Percentiles rank a stretch among this genome's conserved stretches.
These are phyloP conservation scores for Blera fallax DNA, from an alignment of 2,888 invertebrate species.

Conservation along the genomic window DNA sequence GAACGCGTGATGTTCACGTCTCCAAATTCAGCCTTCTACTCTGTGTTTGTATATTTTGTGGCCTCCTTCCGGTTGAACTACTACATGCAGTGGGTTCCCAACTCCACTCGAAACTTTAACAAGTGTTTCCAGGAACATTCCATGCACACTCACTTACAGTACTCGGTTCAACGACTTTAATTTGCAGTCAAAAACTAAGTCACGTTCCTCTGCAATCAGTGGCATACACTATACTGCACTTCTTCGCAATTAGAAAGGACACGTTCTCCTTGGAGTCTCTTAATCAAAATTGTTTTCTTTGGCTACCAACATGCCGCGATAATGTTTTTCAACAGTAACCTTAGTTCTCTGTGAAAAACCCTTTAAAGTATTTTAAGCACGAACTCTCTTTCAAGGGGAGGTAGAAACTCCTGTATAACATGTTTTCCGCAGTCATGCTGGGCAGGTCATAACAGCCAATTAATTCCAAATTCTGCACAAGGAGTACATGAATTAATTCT, in stretches of 20 bases:
- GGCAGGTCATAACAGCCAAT: constrained; percentile 43
- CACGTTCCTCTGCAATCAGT: constrained; percentile 63
- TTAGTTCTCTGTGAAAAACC: background rate
- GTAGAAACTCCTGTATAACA: background rate
- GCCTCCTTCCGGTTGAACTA: no score
- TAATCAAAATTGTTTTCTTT: constrained; percentile 40
- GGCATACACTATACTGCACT: constrained; percentile 46
- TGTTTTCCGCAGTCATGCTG: constrained; percentile 11
- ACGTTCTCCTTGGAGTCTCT: constrained; percentile 14
- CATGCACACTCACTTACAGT: background rate
- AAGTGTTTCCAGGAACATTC: background rate
- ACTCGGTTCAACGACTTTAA: constrained; percentile 13
- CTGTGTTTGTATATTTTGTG: no score
- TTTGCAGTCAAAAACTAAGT: constrained; percentile 37
- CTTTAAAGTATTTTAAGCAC: constrained; percentile 47
- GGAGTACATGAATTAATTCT: constrained; percentile 1
- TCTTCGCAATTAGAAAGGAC: constrained; percentile 28
- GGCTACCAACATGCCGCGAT: constrained; percentile 29
- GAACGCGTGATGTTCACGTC: no score
- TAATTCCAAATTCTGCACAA: constrained; percentile 37
- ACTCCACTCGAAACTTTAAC: background rate
- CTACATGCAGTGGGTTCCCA: no score
- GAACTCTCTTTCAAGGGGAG: constrained; percentile 46
- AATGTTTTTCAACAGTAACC: constrained; percentile 32
- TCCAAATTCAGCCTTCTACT: no score